Base-by-base conservation (phyloP, 2,888 invertebrate species). In the Melanostoma scalare region DNA sequence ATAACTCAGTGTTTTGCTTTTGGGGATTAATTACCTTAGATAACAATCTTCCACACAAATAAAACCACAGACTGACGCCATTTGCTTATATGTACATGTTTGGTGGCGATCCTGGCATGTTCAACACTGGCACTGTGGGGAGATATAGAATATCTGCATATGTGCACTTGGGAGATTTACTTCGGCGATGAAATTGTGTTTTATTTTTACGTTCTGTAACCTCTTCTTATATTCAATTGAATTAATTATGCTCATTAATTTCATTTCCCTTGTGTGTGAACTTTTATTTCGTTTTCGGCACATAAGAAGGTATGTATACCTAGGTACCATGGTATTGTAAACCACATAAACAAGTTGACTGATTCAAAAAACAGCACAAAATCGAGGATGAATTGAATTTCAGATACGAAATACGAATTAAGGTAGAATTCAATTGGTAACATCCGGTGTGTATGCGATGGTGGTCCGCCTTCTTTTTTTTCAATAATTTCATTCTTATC, bases 381-480 rank as follows among this genome's bases (percentile, higher is more conserved):
- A 35, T 65, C 31, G 44, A 74, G 33, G 40, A 69, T 50, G 50
- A 68, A 48, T 44, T 40, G 44, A 50, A 48, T 78, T 78, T 84
- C 77, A 36, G 33, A 77, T 58, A 75, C 50, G 74, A 84, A 84
- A 75, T 61, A 75, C 65, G 71, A 79, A 84, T 79, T 84, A 84
- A 84, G 84, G 84, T 84, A 50, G 84, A 84, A 79, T 84, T 79
- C 84, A 84, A 84, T 84, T 84, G 84, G 84, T 84, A 84, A 75
- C 84, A 84, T 84, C 84, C 84, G 84, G 84, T 84, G 48, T 67
- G 40, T 48, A 20, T 20, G 20, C 20, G 20, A 20, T 20, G 55
- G 55, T 65, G 78, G 73, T 74, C 60, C 69, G 74, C 69, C 71
- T 74, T 60, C 71, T 71, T 55, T 63, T 68, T 61, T 74, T 44